phyloP scores from a whole-genome alignment of 2,888 invertebrate species.

The Acheta domesticus region DNA sequence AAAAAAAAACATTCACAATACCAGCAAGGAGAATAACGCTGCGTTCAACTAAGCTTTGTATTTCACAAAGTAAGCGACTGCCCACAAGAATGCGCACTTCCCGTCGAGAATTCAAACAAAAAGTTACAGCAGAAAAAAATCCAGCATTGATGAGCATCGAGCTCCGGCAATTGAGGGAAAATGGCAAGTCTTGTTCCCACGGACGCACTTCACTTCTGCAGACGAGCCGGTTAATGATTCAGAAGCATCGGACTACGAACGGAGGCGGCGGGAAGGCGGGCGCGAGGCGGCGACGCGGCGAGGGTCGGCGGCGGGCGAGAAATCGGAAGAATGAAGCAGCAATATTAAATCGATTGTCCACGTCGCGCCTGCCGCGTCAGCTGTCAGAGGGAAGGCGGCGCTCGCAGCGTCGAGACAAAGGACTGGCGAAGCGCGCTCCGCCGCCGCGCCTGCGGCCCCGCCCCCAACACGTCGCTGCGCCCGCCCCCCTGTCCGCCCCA shows the following conservation, averaged over 20 bases:
- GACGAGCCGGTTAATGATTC: neutral
- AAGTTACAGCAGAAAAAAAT: too few relatives aligned
- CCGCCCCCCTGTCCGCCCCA: too few relatives aligned
- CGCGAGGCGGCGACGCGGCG: too few relatives aligned
- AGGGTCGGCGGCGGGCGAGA: neutral
- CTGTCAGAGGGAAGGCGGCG: neutral
- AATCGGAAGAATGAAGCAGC: constrained; percentile 18
- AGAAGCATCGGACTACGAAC: neutral
- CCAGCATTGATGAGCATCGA: too few relatives aligned
- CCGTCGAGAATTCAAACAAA: too few relatives aligned
- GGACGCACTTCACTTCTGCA: neutral
- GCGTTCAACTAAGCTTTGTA: too few relatives aligned
- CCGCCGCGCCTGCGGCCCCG: neutral
- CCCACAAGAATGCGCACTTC: too few relatives aligned
- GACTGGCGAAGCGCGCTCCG: neutral
- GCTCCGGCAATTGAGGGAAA: neutral
- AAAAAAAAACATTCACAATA: too few relatives aligned
- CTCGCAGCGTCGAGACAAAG: neutral
- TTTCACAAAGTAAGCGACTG: too few relatives aligned
- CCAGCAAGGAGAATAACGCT: too few relatives aligned
- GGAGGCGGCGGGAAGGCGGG: neutral
- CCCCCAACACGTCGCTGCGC: neutral
- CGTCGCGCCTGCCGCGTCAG: neutral
- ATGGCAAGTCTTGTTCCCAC: neutral
- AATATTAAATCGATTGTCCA: constrained; percentile 7